Evolutionary conservation across 1,140 invertebrate species (phyloP).

Genomic region (Paraescarpia echinospica): DNA sequence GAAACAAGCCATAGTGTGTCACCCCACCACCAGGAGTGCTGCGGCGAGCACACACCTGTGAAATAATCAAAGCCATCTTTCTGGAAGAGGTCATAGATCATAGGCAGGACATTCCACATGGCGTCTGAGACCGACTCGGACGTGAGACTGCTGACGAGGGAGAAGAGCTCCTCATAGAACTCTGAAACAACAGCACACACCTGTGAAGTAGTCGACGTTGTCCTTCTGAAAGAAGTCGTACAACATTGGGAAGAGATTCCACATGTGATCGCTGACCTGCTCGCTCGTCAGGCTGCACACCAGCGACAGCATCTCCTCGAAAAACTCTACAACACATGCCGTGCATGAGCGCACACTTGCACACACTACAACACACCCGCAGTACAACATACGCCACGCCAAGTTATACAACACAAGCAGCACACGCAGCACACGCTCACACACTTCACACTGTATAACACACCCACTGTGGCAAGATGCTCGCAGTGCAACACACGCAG

Average conservation of each 20-base stretch:
- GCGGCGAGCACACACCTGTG: conserved; percentile 61
- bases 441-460: too few relatives aligned
- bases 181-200: conserved; percentile 65
- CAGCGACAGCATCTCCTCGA: conserved; percentile 70
- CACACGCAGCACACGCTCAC: too few relatives aligned
- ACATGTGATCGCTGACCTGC: conserved; percentile 89
- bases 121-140: conserved; percentile 83
- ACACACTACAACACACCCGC: too few relatives aligned
- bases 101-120: conserved; percentile 94
- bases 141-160: conserved; percentile 89
- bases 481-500: too few relatives aligned
- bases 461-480: too few relatives aligned
- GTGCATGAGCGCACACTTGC: background rate
- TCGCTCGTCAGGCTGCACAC: conserved; percentile 92
- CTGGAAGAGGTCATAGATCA: conserved; percentile 86
- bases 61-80: conserved; percentile 97
- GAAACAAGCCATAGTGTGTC: background rate
- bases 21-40: background rate
- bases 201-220: conserved; percentile 92
- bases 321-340: conserved; percentile 72
- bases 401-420: too few relatives aligned
- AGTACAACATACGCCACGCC: too few relatives aligned
- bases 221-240: conserved; percentile 90
- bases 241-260: conserved; percentile 90
- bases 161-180: conserved; percentile 71